These are phyloP conservation scores for Smittia sp. DNA, from an alignment of 2,888 invertebrate species.

Conservation along the genomic window DNA sequence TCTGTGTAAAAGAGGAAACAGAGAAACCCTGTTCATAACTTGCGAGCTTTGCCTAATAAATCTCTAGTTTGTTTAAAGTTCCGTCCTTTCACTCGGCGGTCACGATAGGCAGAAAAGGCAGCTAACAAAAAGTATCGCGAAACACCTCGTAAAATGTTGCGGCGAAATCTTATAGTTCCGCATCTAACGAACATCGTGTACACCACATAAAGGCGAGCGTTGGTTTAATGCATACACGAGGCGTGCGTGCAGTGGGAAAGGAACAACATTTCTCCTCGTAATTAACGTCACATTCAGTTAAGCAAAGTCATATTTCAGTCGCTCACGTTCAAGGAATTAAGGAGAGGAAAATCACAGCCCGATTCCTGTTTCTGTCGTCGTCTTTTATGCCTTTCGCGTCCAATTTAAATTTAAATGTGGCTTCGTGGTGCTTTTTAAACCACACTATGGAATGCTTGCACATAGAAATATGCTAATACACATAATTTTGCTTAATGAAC, in stretches of 20 bases:
- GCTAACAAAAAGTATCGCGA: conserved; percentile 5
- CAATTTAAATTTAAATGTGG: conserved; percentile 28
- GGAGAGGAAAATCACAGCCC: neutral
- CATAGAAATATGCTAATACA: conserved; percentile 29
- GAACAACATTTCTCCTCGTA: neutral
- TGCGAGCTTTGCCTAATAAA: neutral
- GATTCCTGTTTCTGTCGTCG: neutral
- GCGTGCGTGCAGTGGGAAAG: conserved; percentile 10
- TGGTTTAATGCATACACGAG: conserved; percentile 17
- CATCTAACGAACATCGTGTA: conserved; percentile 1
- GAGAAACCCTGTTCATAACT: too few relatives aligned
- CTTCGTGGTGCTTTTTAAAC: neutral
- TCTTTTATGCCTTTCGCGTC: conserved; percentile 1
- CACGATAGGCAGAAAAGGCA: neutral
- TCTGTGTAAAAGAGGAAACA: neutral
- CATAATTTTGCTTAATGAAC: conserved; percentile 28
- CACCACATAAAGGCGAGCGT: conserved; percentile 5
- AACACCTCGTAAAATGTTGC: conserved; percentile 9
- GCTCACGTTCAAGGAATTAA: conserved; percentile 24
- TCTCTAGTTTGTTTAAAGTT: conserved; percentile 13
- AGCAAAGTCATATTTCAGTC: conserved; percentile 22
- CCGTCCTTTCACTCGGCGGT: neutral
- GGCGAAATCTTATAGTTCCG: neutral
- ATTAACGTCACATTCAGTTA: conserved; percentile 41
- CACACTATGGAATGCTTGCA: neutral